phyloP scores from a whole-genome alignment of 2,113 vertebrate species.

The Apeltes quadracus region DNA sequence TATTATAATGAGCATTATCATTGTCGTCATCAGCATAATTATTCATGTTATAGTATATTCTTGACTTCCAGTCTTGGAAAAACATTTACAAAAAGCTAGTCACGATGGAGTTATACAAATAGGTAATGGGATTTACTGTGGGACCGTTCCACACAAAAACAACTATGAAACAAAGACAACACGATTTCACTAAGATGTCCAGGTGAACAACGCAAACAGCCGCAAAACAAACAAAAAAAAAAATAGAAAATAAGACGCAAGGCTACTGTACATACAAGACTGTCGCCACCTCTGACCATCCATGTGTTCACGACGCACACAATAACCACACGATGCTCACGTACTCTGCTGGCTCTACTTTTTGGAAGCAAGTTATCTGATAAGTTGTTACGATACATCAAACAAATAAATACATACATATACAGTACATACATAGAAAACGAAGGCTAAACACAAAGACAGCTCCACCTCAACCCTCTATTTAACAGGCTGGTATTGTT shows the following conservation, averaged over 20 bases:
- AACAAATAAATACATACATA: conserved; percentile 87
- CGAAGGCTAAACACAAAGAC: conserved; percentile 79
- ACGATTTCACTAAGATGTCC: conserved; percentile 79
- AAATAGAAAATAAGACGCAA: conserved; percentile 81
- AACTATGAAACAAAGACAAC: conserved; percentile 83
- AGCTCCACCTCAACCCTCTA: conserved; percentile 41
- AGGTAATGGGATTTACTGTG: conserved; percentile 85
- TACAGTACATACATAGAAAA: conserved; percentile 80
- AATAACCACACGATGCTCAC: conserved; percentile 87
- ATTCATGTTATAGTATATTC: conserved; percentile 80
- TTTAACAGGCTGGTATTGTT: conserved; percentile 55
- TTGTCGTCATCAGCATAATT: conserved; percentile 32
- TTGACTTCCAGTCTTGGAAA: conserved; percentile 93
- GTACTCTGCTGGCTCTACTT: conserved; percentile 88
- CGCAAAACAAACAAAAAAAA: conserved; percentile 62
- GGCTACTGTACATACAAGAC: conserved; percentile 87
- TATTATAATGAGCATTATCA: conserved; percentile 79
- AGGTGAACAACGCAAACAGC: conserved; percentile 82
- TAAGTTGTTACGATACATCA: conserved; percentile 92
- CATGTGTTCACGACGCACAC: conserved; percentile 92
- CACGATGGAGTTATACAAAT: conserved; percentile 90
- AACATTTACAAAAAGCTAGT: conserved; percentile 89
- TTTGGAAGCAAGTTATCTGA: conserved; percentile 87
- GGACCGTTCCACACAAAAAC: conserved; percentile 81
- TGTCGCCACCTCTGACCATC: conserved; percentile 85